These are phyloP conservation scores for Tachuris rubrigastra DNA, from an alignment of 2,113 vertebrate species.

Conservation along the genomic window DNA sequence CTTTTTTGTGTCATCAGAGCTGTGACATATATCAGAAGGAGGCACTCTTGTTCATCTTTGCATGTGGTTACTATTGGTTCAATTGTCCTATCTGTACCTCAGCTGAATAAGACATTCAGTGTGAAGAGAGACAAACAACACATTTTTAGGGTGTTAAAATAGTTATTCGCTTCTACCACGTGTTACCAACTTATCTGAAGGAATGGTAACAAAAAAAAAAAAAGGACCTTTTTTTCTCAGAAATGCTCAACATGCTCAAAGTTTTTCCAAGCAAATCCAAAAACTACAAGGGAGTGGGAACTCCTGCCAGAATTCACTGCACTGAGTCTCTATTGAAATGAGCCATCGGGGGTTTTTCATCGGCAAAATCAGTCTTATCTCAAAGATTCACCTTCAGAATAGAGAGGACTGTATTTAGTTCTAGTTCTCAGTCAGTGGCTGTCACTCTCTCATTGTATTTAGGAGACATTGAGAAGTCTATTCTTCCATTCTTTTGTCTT, in stretches of 20 bases:
- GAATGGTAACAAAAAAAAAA: not conserved
- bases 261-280: not conserved
- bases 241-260: not conserved
- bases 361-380: not conserved
- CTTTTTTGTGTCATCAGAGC: not conserved
- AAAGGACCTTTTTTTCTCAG: too few species aligned
- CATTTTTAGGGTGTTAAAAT: not conserved
- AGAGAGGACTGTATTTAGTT: not conserved
- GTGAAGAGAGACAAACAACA: not conserved
- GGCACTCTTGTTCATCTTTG: not conserved
- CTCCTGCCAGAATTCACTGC: not conserved
- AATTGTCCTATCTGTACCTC: fast-evolving
- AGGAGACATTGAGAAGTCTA: not conserved
- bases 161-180: not conserved
- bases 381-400: not conserved
- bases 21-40: not conserved
- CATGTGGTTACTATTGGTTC: not conserved
- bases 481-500: not conserved
- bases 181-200: not conserved
- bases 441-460: not conserved
- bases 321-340: not conserved
- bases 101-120: not conserved
- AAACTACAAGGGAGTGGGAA: not conserved
- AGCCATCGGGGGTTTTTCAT: not conserved
- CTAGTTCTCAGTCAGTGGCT: not conserved